A percentile compares a stretch with the other conserved stretches of the same genome.
phyloP scores from a whole-genome alignment of 2,113 vertebrate species.

The Alethe diademata region DNA sequence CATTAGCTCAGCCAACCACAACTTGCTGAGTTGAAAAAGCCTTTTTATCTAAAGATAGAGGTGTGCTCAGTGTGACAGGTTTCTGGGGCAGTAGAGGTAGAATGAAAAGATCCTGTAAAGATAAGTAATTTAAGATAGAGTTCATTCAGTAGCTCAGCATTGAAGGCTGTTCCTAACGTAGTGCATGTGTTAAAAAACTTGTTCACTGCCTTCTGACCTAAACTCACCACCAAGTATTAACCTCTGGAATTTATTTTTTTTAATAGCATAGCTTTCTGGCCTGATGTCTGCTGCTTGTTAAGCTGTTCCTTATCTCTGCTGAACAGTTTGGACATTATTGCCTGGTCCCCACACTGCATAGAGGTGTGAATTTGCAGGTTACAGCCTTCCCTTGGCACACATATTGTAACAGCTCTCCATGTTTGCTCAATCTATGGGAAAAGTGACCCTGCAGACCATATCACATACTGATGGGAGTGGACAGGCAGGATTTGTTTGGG shows the following conservation, averaged over 20 bases:
- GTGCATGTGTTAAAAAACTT: not conserved
- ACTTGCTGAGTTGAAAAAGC: slow-evolving; percentile 26
- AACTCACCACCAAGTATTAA: not conserved
- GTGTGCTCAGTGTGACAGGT: not conserved
- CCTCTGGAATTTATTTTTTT: not conserved
- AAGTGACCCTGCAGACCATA: not conserved
- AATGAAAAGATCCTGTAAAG: slow-evolving; percentile 21
- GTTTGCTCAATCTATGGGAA: not conserved
- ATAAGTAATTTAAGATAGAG: not conserved
- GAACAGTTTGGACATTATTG: not conserved
- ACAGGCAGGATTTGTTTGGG: not conserved
- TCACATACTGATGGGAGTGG: not conserved
- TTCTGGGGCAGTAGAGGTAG: not conserved
- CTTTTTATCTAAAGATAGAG: slow-evolving; percentile 43
- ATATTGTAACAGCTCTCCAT: not conserved
- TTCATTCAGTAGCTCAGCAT: not conserved
- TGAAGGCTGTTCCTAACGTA: not conserved
- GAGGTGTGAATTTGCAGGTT: not conserved
- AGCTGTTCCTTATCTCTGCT: not conserved
- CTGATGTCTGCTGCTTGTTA: not conserved
- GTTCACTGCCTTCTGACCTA: not conserved
- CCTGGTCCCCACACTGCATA: not conserved
- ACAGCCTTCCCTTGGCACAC: not conserved
- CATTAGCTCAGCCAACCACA: slow-evolving; percentile 14
- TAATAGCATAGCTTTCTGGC: not conserved